Conservation (phyloP, 2,113 vertebrate species). For the Caranx melampygus region DNA sequence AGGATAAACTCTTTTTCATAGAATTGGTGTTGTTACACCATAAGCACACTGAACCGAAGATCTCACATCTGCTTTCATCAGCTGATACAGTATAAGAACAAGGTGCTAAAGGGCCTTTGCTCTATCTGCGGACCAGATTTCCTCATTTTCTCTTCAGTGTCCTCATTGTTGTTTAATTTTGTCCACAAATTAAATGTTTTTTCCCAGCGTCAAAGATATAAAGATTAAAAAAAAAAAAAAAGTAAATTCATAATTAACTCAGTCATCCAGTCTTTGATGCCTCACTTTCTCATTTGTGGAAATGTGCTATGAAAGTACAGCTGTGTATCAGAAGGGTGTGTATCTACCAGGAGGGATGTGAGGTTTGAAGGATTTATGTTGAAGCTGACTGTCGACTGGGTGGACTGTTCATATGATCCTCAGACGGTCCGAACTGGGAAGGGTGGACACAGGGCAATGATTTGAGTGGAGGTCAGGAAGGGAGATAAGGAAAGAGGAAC, state of each 20-base stretch:
- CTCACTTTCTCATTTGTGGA: constrained; percentile 32
- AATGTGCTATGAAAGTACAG: constrained; percentile 23
- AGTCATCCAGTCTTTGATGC: constrained; percentile 26
- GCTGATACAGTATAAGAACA: too few species aligned
- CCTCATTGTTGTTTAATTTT: background rate
- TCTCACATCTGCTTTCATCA: too few species aligned
- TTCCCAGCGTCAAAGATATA: background rate
- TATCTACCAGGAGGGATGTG: constrained; percentile 24
- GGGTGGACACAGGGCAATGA: constrained; percentile 36
- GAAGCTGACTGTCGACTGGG: constrained; percentile 27
- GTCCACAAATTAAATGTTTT: background rate
- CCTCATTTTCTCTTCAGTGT: background rate
- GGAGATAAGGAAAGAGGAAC: constrained; percentile 73
- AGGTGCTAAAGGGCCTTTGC: too few species aligned
- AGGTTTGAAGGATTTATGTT: background rate
- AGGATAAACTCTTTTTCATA: too few species aligned
- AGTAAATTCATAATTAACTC: background rate
- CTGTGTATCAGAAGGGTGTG: constrained; percentile 30
- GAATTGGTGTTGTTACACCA: too few species aligned
- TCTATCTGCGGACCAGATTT: background rate
- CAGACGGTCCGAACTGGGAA: constrained; percentile 15
- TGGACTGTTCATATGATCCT: constrained; percentile 44
- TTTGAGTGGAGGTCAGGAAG: constrained; percentile 58
- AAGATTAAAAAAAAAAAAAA: background rate
- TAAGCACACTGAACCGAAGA: too few species aligned